phyloP scores from a whole-genome alignment of 2,888 invertebrate species.

The Meliscaeva auricollis region DNA sequence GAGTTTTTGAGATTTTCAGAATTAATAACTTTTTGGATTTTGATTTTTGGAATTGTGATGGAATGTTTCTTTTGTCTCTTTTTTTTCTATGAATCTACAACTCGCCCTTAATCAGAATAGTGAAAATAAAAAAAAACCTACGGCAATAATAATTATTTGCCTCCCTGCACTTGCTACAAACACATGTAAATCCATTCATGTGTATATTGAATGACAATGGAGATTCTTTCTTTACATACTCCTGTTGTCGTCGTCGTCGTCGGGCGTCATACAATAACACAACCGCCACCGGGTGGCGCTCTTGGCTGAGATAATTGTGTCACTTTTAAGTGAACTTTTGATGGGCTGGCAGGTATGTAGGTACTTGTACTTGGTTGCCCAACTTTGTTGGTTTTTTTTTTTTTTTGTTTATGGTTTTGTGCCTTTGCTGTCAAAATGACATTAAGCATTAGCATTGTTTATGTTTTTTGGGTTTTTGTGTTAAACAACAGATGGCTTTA shows the following conservation, averaged over 20 bases:
- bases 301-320: slow-evolving; percentile 62
- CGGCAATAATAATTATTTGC: slow-evolving; percentile 27
- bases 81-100: not conserved
- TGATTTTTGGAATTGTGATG: too few relatives aligned
- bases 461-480: slow-evolving; percentile 33
- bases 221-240: slow-evolving; percentile 22
- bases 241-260: too few relatives aligned
- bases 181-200: slow-evolving; percentile 37
- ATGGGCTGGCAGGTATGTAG: slow-evolving; percentile 30
- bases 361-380: slow-evolving; percentile 44
- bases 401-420: slow-evolving; percentile 16
- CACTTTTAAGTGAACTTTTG: slow-evolving; percentile 70
- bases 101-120: not conserved
- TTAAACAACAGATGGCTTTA: slow-evolving; percentile 34
- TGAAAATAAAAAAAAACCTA: slow-evolving; percentile 6
- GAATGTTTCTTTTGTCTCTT: not conserved
- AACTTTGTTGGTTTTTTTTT: slow-evolving; percentile 35
- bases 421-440: slow-evolving; percentile 52
- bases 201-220: slow-evolving; percentile 31
- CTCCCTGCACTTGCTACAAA: slow-evolving; percentile 46
- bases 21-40: too few relatives aligned
- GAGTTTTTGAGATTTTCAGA: too few relatives aligned
- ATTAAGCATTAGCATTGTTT: slow-evolving; percentile 50
- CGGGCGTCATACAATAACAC: not conserved
- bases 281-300: slow-evolving; percentile 17